Evolutionary conservation across 2,113 vertebrate species (phyloP).

Genomic region (Bungarus multicinctus): DNA sequence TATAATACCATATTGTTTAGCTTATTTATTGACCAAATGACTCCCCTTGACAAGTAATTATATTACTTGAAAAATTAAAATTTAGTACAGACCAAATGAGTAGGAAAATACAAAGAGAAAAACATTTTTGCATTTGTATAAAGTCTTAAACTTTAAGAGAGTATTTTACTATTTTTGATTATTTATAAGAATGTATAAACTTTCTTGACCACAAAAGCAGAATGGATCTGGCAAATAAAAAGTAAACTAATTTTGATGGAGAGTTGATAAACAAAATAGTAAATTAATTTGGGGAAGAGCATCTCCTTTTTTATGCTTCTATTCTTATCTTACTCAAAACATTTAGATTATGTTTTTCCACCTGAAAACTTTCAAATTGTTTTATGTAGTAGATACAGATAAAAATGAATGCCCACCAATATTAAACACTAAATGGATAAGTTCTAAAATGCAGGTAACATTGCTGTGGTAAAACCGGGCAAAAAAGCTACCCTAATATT

Average conservation of each 20-base stretch:
- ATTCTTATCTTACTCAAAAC: not conserved
- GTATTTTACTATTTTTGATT: not conserved
- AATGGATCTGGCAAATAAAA: not conserved
- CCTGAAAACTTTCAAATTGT: not conserved
- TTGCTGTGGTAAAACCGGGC: not conserved
- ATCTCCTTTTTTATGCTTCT: not conserved
- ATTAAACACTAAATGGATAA: not conserved
- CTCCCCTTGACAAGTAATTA: not conserved
- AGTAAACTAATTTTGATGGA: not conserved
- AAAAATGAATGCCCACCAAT: not conserved
- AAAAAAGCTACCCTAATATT: not conserved
- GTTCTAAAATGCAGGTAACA: not conserved
- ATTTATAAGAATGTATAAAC: not conserved
- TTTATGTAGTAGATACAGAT: not conserved
- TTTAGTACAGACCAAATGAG: not conserved
- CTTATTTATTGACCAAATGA: not conserved
- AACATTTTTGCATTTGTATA: not conserved
- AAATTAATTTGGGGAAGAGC: not conserved
- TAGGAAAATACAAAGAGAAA: not conserved
- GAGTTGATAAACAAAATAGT: not conserved
- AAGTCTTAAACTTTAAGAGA: not conserved
- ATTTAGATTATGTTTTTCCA: not conserved
- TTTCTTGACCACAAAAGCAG: not conserved
- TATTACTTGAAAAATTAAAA: not conserved
- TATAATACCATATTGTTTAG: conserved; percentile 21